Evolutionary conservation across 2,113 vertebrate species (phyloP).

Genomic region (Alexandromys fortis): DNA sequence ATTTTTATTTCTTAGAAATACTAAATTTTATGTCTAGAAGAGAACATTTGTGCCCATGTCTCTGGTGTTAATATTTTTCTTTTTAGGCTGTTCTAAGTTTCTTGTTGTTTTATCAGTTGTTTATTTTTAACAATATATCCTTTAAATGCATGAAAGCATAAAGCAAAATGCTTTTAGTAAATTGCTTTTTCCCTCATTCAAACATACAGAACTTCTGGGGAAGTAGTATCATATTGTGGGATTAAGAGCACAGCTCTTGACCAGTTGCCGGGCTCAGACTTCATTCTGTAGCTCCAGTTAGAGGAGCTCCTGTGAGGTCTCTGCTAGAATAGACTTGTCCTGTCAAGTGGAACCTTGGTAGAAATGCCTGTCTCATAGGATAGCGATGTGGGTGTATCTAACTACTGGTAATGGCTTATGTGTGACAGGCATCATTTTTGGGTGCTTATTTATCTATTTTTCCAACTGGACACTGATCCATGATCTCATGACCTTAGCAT

Average conservation of each 20-base stretch:
- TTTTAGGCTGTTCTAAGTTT: not conserved
- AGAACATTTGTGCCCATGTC: not conserved
- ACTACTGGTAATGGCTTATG: not conserved
- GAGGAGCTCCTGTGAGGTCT: not conserved
- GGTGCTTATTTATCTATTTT: constrained; percentile 37
- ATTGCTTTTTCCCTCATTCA: constrained; percentile 17
- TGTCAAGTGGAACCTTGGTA: not conserved
- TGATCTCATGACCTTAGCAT: not conserved
- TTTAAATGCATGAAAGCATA: constrained; percentile 33
- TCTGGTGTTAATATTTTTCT: constrained; percentile 1
- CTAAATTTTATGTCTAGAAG: not conserved
- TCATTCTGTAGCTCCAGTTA: not conserved
- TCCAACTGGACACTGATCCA: not conserved
- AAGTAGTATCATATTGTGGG: not conserved
- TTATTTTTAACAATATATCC: constrained; percentile 39
- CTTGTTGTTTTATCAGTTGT: not conserved
- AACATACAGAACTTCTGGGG: not conserved
- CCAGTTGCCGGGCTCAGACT: not conserved
- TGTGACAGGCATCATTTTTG: not conserved
- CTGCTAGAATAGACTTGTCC: not conserved
- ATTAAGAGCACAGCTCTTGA: constrained; percentile 5
- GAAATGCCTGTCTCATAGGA: not conserved
- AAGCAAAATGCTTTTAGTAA: constrained; percentile 39
- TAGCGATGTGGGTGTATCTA: not conserved
- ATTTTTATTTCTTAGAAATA: constrained; percentile 22